These are phyloP conservation scores for Hydra vulgaris DNA, from an alignment of 30 jellyfish, hydroid and myxozoan species.

Conservation along the genomic window DNA sequence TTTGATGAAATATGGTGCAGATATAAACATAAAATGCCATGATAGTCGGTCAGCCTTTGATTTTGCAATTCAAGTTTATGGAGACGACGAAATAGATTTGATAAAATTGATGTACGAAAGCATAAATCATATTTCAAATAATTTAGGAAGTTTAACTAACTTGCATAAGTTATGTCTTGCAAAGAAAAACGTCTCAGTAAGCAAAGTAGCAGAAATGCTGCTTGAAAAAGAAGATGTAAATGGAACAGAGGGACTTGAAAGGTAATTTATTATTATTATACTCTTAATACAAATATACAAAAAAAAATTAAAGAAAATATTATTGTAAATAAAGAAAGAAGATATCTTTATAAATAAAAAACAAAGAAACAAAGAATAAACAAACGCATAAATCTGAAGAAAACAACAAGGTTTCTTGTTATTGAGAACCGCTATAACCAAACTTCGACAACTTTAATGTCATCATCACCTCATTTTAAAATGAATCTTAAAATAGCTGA, in stretches of 20 bases:
- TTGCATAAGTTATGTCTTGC: slow-evolving; percentile 15
- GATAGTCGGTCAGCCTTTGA: slow-evolving; percentile 20
- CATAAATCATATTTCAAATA: not conserved
- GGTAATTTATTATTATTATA: not conserved
- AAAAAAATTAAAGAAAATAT: not conserved
- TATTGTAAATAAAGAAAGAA: too few relatives aligned
- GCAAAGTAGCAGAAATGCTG: slow-evolving; percentile 13
- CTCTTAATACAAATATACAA: not conserved
- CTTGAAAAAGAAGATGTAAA: slow-evolving; percentile 8
- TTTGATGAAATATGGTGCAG: not conserved
- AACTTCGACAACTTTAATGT: too few relatives aligned
- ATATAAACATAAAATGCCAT: slow-evolving; percentile 1
- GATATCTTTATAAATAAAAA: too few relatives aligned
- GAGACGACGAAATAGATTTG: slow-evolving; percentile 11
- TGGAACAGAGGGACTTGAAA: slow-evolving; percentile 32
- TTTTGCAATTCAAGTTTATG: slow-evolving; percentile 16
- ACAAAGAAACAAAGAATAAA: too few relatives aligned
- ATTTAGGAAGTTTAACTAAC: not conserved
- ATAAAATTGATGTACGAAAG: slow-evolving; percentile 1
- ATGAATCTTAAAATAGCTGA: too few relatives aligned
- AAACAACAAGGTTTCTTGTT: too few relatives aligned
- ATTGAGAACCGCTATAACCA: too few relatives aligned
- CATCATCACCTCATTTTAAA: too few relatives aligned
- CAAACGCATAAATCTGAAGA: too few relatives aligned
- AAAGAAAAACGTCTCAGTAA: not conserved